Percentiles rank a stretch among this genome's conserved stretches.
Evolutionary conservation across 2,888 invertebrate genomes (phyloP).

Genomic region (Nudaria mundana): DNA sequence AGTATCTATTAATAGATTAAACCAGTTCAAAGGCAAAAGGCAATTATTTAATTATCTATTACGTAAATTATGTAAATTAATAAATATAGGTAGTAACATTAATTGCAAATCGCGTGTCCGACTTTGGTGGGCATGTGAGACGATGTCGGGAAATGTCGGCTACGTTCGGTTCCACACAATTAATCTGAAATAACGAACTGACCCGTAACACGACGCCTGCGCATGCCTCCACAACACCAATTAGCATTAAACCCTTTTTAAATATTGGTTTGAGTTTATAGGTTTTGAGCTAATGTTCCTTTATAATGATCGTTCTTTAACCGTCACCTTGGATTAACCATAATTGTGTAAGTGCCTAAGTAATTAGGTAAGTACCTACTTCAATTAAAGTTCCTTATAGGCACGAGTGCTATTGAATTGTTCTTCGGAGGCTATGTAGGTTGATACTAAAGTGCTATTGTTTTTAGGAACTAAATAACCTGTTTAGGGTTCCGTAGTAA

Average conservation of each 20-base stretch:
- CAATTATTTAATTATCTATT: too few relatives aligned
- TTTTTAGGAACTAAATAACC: too few relatives aligned
- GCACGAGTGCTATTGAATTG: too few relatives aligned
- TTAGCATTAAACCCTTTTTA: constrained; percentile 58
- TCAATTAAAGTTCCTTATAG: too few relatives aligned
- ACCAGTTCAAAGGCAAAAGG: neutral
- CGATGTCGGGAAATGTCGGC: constrained; percentile 70
- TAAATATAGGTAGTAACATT: too few relatives aligned
- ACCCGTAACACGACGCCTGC: constrained; percentile 69
- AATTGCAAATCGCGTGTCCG: constrained; percentile 44
- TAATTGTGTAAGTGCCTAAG: neutral
- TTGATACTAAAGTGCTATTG: too few relatives aligned
- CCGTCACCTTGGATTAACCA: neutral
- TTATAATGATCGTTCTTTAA: constrained; percentile 7
- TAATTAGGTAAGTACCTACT: too few relatives aligned
- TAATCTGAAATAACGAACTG: constrained; percentile 74
- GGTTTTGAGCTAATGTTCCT: constrained; percentile 21
- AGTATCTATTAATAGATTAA: neutral
- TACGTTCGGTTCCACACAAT: constrained; percentile 74
- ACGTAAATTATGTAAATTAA: too few relatives aligned
- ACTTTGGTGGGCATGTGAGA: constrained; percentile 21
- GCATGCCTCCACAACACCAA: constrained; percentile 59
- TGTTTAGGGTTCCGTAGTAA: too few relatives aligned
- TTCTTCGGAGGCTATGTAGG: too few relatives aligned
- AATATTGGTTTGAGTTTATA: constrained; percentile 27